Base-by-base conservation (phyloP, 1,140 invertebrate genomes). In the Drosophila sucinea region DNA sequence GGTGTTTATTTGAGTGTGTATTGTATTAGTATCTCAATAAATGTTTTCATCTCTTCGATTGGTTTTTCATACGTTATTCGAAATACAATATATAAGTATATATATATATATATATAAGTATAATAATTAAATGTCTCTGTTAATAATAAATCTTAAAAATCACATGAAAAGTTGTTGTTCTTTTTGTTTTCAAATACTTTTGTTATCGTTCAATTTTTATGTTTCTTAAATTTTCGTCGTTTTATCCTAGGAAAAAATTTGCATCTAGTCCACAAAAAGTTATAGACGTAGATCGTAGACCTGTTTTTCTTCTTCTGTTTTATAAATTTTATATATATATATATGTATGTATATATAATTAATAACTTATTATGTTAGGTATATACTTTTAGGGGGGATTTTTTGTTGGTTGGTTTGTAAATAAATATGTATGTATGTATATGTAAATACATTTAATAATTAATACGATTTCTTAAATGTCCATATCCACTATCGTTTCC, bases 211-310 rank as follows among this genome's bases (percentile, higher is more conserved):
- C 51, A 70, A 73, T 67, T 63, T 81, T 51, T 38, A 32, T 61
- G 4, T 40, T 32, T 60, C 3, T 44, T 1, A 70, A 76, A 76
- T 58, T 60, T 57, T 79, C 38, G 40, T 51, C 69, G 51, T 71
- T 72, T 51, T 79, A 83, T 76, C 70, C 77, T 87, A 83, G 67
- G 77, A 80, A 86, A 87, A 87, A 74, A 58, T 58, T 33, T 54
- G 62, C 61, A 80, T 84, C 84, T 68, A 77, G 83, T 80, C 79
- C 80, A 77, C 79, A 87, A 87, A 51, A 89, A 89, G 84, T 77
- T 83, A 77, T 80, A 80, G 84, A 89, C 80, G 47, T 89, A 82
- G 82, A 86, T 82, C 79, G 82, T 51, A 86, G 84, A 89, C 84
- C 84, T 87, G 77, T 87, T 89, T 57, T 30, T 32, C 23, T 17